Conservation (phyloP, 2,888 invertebrate species). For the Lissocephala sabroskyi region DNA sequence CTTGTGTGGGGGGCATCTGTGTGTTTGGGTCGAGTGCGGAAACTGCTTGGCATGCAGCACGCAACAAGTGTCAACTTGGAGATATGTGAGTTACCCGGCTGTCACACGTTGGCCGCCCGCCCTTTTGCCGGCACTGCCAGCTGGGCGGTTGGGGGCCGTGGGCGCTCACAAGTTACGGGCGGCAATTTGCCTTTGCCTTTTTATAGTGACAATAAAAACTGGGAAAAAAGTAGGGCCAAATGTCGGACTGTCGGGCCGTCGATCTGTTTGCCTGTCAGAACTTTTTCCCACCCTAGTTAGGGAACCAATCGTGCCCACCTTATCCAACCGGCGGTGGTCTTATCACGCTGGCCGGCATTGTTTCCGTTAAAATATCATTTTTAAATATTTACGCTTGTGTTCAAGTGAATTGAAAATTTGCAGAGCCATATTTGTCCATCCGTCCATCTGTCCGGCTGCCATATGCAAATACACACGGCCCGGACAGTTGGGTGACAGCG, state of each 20-base stretch:
- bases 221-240: slow-evolving; percentile 35
- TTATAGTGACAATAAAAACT: slow-evolving; percentile 46
- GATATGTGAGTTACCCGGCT: slow-evolving; percentile 31
- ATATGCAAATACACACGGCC: slow-evolving; percentile 8
- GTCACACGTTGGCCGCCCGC: slow-evolving; percentile 7
- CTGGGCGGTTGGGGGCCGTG: not conserved
- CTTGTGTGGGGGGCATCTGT: not conserved
- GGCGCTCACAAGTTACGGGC: not conserved
- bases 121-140: slow-evolving; percentile 7
- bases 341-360: slow-evolving; percentile 31
- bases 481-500: too few relatives aligned
- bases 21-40: slow-evolving; percentile 1
- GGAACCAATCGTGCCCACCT: too few relatives aligned
- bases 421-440: slow-evolving; percentile 18
- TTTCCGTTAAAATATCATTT: too few relatives aligned
- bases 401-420: slow-evolving; percentile 31
- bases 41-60: slow-evolving; percentile 33
- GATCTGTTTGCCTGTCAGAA: slow-evolving; percentile 41
- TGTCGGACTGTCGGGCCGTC: slow-evolving; percentile 38
- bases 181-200: slow-evolving; percentile 20
- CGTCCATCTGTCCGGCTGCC: too few relatives aligned
- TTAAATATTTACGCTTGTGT: slow-evolving; percentile 53
- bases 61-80: slow-evolving; percentile 59
- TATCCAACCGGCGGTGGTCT: slow-evolving; percentile 36
- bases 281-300: slow-evolving; percentile 62